These are phyloP conservation scores for Meloidogyne hapla DNA, from an alignment of 1,140 invertebrate genomes.

Conservation along the genomic window DNA sequence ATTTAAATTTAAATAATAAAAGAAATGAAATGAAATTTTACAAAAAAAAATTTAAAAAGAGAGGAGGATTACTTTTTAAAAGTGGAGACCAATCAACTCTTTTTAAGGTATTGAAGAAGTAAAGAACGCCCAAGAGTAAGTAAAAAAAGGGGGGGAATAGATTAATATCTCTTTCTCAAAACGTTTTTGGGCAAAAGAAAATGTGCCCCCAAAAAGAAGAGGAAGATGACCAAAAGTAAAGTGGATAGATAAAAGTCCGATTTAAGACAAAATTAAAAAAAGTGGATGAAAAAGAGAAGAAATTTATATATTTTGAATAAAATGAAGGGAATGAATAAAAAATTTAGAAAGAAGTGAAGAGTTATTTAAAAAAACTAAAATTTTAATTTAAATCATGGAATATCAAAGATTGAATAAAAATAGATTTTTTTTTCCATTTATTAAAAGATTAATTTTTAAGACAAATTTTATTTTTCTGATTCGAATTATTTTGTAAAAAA, in stretches of 20 bases:
- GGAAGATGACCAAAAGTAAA: neutral
- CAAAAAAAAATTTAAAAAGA: neutral
- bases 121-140: no score
- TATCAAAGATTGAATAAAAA: no score
- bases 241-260: neutral
- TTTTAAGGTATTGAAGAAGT: neutral
- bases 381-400: neutral
- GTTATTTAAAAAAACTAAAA: neutral
- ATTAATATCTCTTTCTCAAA: neutral
- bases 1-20: neutral
- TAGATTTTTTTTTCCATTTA: no score
- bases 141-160: neutral
- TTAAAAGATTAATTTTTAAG: no score
- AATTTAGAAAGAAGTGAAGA: no score
- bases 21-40: neutral
- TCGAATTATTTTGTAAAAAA: no score
- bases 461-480: no score
- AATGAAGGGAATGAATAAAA: neutral
- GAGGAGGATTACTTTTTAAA: neutral
- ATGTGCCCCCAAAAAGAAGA: neutral
- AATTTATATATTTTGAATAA: neutral
- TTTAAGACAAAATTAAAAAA: neutral
- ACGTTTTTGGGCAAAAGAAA: neutral
- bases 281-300: neutral
- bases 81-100: neutral